These are phyloP conservation scores for Pseudorhiza aurosa DNA, from an alignment of 30 jellyfish, hydroid and myxozoan genomes.

Conservation along the genomic window DNA sequence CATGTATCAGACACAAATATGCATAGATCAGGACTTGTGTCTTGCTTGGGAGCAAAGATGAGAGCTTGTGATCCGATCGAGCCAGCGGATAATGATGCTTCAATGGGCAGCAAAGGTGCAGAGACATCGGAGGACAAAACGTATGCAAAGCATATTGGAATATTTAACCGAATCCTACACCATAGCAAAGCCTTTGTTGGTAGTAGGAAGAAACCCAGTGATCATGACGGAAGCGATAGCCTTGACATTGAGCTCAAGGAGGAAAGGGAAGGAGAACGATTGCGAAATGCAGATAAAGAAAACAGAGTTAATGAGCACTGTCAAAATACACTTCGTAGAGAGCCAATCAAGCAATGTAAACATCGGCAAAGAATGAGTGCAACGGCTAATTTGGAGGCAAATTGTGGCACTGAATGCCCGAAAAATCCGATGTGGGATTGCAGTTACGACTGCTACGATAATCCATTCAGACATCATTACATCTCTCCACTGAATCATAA, in stretches of 20 bases:
- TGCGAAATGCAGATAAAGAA: not conserved
- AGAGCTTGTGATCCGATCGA: not conserved
- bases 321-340: not conserved
- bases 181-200: conserved; percentile 9
- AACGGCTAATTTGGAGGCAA: not conserved
- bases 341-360: conserved; percentile 27
- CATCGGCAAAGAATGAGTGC: not conserved
- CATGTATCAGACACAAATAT: not conserved
- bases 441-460: conserved; percentile 32
- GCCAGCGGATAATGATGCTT: not conserved
- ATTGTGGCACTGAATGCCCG: not conserved
- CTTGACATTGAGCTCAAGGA: not conserved
- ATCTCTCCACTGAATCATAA: conserved; percentile 11
- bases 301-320: not conserved
- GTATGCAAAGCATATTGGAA: not conserved
- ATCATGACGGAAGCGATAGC: not conserved
- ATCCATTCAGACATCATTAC: conserved; percentile 12
- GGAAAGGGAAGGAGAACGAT: not conserved
- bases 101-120: not conserved
- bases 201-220: not conserved
- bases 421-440: conserved; percentile 24
- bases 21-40: not conserved
- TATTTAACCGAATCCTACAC: conserved; percentile 12
- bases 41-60: conserved; percentile 20
- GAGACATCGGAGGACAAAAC: not conserved